Base-by-base conservation (phyloP, 2,797 vertebrate genomes). In the Pachyuromys duprasi region DNA sequence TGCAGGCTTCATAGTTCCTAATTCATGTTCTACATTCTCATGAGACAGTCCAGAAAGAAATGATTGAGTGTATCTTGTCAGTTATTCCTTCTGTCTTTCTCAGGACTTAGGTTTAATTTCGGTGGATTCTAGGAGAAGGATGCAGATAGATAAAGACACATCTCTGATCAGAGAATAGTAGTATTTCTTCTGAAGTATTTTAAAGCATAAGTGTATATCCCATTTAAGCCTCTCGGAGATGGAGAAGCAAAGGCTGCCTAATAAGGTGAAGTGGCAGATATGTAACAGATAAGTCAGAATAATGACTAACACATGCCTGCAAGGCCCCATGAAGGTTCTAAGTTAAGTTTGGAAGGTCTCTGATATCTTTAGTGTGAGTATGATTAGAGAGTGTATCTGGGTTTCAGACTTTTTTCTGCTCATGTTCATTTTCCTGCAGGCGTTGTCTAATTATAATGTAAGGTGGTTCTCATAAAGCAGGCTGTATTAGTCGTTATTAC, bases 361-460 rank as follows among this genome's bases (percentile, higher is more conserved):
- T 18, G 8, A 45, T 75, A 8, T 53, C 65, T 95, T 95, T 63
- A 45, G 22, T 91, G 39, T 94, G 60, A 88, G 62, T 86, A 22
- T 70, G 49, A 89, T 84, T 91, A 76, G 65, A 90, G 57, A 90
- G 53, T 90, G 12, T 92, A 74, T 78, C n/a, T 88, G 26, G 9
- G 39, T 92, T 93, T 91, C 84, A 91, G 86, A 31, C 80, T 69
- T 74, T 69, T 78, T 80, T 13, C 45, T 70, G 13, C 26, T 3
- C 74, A 12, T 94, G 31, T 91, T 91, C 57, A 57, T 90, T 96
- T 95, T 95, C 62, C 88, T 93, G 17, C 36, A 78, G 45, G 92
- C 26, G 62, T 95, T 79, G 31, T 83, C 60, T 96, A 7, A 39
- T 83, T 94, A 15, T 53, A 63, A 57, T 67, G 67, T 79, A 70